These are phyloP conservation scores for Chelonia mydas DNA, from an alignment of 2,797 vertebrate genomes.

Conservation along the genomic window DNA sequence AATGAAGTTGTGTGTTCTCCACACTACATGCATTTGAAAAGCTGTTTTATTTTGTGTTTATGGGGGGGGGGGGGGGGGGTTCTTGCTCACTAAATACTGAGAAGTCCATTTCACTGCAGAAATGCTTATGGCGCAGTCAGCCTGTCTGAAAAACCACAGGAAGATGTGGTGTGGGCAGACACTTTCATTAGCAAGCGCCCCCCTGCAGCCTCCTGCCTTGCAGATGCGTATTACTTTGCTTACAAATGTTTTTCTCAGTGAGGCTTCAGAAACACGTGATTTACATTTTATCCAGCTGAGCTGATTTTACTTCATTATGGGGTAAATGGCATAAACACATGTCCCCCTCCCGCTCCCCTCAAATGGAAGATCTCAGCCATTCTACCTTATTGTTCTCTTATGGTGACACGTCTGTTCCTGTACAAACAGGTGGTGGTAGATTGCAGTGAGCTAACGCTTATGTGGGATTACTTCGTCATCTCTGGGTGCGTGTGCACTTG, in stretches of 20 bases:
- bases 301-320: background rate
- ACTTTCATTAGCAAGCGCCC: background rate
- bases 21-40: conserved; percentile 18
- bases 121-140: background rate
- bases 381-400: fast-evolving
- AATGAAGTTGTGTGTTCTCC: background rate
- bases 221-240: background rate
- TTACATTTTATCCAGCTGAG: background rate
- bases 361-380: background rate
- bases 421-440: background rate
- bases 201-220: conserved; percentile 1
- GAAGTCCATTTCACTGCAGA: background rate
- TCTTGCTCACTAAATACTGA: background rate
- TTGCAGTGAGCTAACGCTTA: background rate
- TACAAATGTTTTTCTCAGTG: background rate
- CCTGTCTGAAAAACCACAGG: fast-evolving
- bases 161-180: background rate
- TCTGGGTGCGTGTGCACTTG: background rate
- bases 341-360: fast-evolving
- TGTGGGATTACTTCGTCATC: background rate
- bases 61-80: background rate
- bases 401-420: background rate
- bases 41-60: background rate
- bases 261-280: background rate
- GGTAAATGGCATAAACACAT: background rate